Conservation (phyloP, 2,888 invertebrate genomes). For the Elysia crispata region DNA sequence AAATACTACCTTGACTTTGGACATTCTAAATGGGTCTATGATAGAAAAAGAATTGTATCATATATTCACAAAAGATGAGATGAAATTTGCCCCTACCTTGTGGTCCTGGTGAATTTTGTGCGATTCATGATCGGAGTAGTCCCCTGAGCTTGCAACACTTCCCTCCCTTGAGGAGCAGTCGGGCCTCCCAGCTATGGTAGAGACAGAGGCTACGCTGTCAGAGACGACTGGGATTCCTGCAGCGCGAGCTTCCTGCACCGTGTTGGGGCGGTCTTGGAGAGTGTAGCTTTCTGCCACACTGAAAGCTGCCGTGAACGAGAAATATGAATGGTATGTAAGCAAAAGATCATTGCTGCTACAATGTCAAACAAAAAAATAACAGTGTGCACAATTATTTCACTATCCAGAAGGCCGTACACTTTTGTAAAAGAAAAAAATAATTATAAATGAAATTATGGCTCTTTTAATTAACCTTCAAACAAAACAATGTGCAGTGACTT, state of each 20-base stretch:
- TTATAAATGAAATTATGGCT: no score
- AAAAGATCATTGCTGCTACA: no score
- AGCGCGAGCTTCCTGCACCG: constrained; percentile 67
- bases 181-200: neutral
- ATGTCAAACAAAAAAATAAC: no score
- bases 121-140: constrained; percentile 74
- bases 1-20: no score
- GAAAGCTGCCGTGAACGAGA: constrained; percentile 1
- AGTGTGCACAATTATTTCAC: no score
- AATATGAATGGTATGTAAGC: neutral
- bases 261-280: constrained; percentile 50
- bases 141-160: constrained; percentile 71
- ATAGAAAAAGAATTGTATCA: no score
- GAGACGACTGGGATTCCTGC: constrained; percentile 73
- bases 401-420: no score
- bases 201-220: constrained; percentile 51
- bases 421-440: no score
- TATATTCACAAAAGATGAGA: no score
- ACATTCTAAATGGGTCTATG: no score
- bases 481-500: no score
- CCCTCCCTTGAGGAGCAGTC: constrained; percentile 60
- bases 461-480: no score
- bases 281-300: constrained; percentile 64
- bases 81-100: constrained; percentile 57
- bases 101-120: constrained; percentile 74